phyloP scores from a whole-genome alignment of 2,113 vertebrate genomes.

The Heliornis fulica region DNA sequence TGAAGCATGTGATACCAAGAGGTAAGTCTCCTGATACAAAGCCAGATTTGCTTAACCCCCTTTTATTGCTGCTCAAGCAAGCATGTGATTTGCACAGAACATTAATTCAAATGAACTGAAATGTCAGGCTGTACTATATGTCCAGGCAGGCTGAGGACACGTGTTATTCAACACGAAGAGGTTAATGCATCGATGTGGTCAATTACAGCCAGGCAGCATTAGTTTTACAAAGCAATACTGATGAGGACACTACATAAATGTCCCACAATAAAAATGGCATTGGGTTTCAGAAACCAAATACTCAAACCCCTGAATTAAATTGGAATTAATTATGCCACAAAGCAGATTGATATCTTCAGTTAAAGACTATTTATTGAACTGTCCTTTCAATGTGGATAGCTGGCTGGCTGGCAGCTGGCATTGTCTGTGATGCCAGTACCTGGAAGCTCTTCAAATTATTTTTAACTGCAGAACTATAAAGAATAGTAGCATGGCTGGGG shows the following conservation, averaged over 20 bases:
- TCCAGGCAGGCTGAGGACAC: not conserved
- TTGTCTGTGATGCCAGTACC: not conserved
- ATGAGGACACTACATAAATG: not conserved
- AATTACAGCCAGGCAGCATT: not conserved
- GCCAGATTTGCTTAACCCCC: slow-evolving; percentile 59
- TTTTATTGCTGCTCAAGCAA: slow-evolving; percentile 60
- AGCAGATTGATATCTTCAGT: slow-evolving; percentile 11
- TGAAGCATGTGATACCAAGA: slow-evolving; percentile 57
- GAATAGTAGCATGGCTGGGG: not conserved
- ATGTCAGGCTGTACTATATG: slow-evolving; percentile 7
- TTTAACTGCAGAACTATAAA: not conserved
- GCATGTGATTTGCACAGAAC: slow-evolving; percentile 63
- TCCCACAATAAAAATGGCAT: not conserved
- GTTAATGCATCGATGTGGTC: not conserved
- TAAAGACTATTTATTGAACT: slow-evolving; percentile 36
- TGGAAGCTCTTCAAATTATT: not conserved
- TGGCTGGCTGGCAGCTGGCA: not conserved
- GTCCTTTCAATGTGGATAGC: not conserved
- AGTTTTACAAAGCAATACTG: not conserved
- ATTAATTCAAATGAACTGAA: slow-evolving; percentile 55
- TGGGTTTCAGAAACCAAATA: slow-evolving; percentile 37
- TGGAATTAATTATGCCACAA: slow-evolving; percentile 11
- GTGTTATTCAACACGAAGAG: not conserved
- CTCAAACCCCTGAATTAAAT: slow-evolving; percentile 8
- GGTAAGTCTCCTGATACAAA: slow-evolving; percentile 55